Evolutionary conservation across 1,140 invertebrate genomes (phyloP).

Genomic region (Drosophila nikananu): DNA sequence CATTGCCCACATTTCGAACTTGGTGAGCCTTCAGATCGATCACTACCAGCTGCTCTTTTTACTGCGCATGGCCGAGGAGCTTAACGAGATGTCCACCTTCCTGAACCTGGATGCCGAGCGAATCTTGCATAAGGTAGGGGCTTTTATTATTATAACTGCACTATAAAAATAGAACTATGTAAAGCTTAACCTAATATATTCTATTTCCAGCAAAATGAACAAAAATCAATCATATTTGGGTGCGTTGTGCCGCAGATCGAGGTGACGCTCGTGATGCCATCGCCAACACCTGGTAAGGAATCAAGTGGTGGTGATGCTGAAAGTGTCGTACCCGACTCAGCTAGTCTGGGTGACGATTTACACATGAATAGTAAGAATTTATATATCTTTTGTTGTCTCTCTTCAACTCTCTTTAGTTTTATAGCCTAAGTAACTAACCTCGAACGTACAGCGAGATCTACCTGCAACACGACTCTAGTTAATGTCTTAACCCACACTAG

Average conservation of each 20-base stretch:
- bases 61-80: slow-evolving; percentile 92
- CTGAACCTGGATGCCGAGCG: slow-evolving; percentile 92
- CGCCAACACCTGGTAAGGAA: slow-evolving; percentile 92
- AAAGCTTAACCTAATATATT: not conserved
- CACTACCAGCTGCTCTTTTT: slow-evolving; percentile 97
- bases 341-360: slow-evolving; percentile 91
- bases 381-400: slow-evolving; percentile 80
- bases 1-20: slow-evolving; percentile 91
- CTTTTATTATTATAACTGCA: too few species aligned
- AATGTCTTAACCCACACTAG: slow-evolving; percentile 42
- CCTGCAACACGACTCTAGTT: slow-evolving; percentile 5
- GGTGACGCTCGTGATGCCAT: slow-evolving; percentile 94
- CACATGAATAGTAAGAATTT: slow-evolving; percentile 85
- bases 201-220: slow-evolving; percentile 73
- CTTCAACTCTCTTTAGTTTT: slow-evolving; percentile 72
- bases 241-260: slow-evolving; percentile 93
- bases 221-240: slow-evolving; percentile 90
- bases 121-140: slow-evolving; percentile 87
- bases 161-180: not conserved
- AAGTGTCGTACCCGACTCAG: slow-evolving; percentile 92
- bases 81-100: slow-evolving; percentile 92
- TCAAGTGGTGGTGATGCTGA: slow-evolving; percentile 92
- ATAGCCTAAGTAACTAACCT: slow-evolving; percentile 29
- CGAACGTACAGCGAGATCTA: slow-evolving; percentile 28
- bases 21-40: slow-evolving; percentile 94